Evolutionary conservation across 2,113 vertebrate species (phyloP), one percentile per base, ranked within the genome.

Genomic region (Pteruthius melanotis): DNA sequence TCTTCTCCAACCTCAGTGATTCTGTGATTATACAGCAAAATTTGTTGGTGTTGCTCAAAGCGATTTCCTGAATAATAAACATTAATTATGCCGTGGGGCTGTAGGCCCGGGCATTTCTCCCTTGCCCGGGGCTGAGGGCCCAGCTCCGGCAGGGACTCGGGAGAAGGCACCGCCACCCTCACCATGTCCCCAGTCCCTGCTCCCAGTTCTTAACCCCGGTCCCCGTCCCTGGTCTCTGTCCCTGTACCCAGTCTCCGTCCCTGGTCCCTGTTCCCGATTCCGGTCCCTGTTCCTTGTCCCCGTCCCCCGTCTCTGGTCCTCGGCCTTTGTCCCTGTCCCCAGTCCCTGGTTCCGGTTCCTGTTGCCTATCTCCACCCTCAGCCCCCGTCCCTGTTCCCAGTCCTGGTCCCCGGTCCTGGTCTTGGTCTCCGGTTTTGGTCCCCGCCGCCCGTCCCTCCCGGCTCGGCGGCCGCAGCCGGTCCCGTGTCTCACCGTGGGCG

Each of bases 381-480:
- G 39, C 13, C 40, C 40, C 40, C 13, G 40, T 42, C 40, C 40
- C 40, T 42, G 40, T 42, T 42, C 40, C 40, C 40, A 42, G 40
- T 14, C 40, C 44, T 20, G 7, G 1, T 49, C 45, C 12, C 28
- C 0, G 7, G 2, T 5, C n/a, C n/a, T n/a, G n/a, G 40, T 14
- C 40, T 19, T 20, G 7, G 1, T 49, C 45, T 9, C 28, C 0
- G 7, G 2, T 5, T n/a, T n/a, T 20, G 7, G 1, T 49, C 45
- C 12, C 28, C 0, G 7, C n/a, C n/a, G 2, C 4, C 12, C 21
- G 4, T 81, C 56, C 39, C 66, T 70, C 39, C 37, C 79, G 18
- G 69, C 57, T 3, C 64, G 37, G 74, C 20, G 33, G 47, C 74
- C n/a, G 47, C 79, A 12, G 91, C 59, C 76, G 40, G 8, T 78